Percentiles rank a stretch among this genome's conserved stretches.
Evolutionary conservation across 2,113 vertebrate genomes (phyloP).

Genomic region (Sapayoa aenigma): DNA sequence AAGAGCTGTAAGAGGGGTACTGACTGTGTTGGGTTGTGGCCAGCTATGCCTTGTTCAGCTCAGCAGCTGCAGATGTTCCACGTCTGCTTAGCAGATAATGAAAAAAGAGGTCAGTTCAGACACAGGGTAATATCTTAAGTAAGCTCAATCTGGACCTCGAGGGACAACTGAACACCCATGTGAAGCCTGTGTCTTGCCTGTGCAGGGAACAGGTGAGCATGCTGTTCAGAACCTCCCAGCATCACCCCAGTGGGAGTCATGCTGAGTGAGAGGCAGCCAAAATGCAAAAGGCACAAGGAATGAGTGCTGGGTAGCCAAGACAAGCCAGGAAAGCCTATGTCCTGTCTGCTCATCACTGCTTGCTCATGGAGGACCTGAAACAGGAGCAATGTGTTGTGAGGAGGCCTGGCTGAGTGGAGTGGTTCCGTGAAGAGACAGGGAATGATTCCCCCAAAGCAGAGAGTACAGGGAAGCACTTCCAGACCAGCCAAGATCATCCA

Average conservation of each 20-base stretch:
- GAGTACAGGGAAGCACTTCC: neutral
- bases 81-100: neutral
- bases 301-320: neutral
- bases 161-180: neutral
- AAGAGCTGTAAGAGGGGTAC: neutral
- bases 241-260: neutral
- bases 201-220: neutral
- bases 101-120: neutral
- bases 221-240: neutral
- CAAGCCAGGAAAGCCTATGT: neutral
- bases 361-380: neutral
- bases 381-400: neutral
- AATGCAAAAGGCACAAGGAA: neutral
- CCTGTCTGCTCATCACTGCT: neutral
- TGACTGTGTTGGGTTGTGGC: neutral
- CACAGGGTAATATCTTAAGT: neutral
- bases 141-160: neutral
- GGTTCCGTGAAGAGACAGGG: neutral
- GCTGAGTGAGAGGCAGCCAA: neutral
- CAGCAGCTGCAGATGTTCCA: neutral
- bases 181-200: neutral
- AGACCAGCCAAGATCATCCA: neutral
- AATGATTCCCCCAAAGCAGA: neutral
- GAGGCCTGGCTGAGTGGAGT: neutral
- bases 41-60: neutral